Conservation (phyloP, 2,113 vertebrate species). For the Neodon shergylaensis region DNA sequence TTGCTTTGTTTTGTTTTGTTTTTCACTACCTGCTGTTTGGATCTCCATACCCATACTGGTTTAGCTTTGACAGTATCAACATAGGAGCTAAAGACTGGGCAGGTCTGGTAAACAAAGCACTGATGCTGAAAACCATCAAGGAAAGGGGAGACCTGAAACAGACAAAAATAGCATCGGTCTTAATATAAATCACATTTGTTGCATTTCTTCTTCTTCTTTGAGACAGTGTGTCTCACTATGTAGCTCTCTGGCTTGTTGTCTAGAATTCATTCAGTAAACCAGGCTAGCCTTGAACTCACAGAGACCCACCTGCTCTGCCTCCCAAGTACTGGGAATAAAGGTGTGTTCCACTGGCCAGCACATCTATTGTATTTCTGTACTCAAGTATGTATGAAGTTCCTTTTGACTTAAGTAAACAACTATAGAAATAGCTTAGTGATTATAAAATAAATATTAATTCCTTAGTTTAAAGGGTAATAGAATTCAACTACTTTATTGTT, state of each 20-base stretch:
- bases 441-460: neutral
- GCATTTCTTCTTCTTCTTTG: neutral
- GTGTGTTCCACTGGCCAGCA: too few species aligned
- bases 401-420: neutral
- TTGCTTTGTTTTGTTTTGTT: neutral
- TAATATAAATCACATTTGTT: neutral
- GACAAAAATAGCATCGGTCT: neutral
- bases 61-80: conserved; percentile 89
- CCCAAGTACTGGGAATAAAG: neutral
- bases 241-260: neutral
- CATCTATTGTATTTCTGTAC: neutral
- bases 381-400: neutral
- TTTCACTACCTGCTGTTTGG: conserved; percentile 86
- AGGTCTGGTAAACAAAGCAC: conserved; percentile 94
- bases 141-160: conserved; percentile 90
- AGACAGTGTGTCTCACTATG: neutral
- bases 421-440: conserved; percentile 6
- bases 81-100: conserved; percentile 94
- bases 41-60: conserved; percentile 91
- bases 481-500: neutral
- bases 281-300: neutral
- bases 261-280: neutral
- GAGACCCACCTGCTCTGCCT: neutral
- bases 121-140: conserved; percentile 95
- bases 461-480: neutral